Base-by-base conservation (phyloP, 2,113 vertebrate genomes). In the Terrapene triunguis region DNA sequence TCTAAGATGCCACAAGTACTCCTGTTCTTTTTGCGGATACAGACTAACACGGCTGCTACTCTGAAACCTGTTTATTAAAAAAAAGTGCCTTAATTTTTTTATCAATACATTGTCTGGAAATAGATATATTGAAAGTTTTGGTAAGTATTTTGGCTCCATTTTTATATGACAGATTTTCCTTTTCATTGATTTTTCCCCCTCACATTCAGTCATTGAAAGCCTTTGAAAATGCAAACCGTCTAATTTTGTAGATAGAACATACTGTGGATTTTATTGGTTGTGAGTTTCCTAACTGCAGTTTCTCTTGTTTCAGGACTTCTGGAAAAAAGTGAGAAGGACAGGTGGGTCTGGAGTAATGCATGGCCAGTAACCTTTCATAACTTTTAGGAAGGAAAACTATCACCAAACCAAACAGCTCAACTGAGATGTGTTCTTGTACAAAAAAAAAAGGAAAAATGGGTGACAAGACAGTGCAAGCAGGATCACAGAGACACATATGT, bases 401-500 rank as follows among this genome's bases (percentile, higher is more conserved):
- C 9, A 22, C 25, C 62, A 16, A 24, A 1, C 25, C 17, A 42
- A 10, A 51, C n/a, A 50, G 22, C 82, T 25, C 80, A 92, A 79
- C n/a, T n/a, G n/a, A n/a, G n/a, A n/a, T n/a, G n/a, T n/a, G n/a
- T n/a, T n/a, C n/a, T n/a, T n/a, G n/a, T n/a, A n/a, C n/a, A 97
- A 35, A 14, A 92, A 80, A 97, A n/a, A 42, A 95, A 95, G 24
- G 94, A 85, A 59, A 97, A 95, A 65, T 93, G 97, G 98, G 97
- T 95, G 27, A 80, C 94, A 47, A 97, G 90, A 4, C 91, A 80
- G 87, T 97, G 98, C 91, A 97, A 89, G 14, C 80, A 90, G 2
- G 84, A 96, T 57, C 89, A 94, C 27, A 97, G 98, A 81, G 98
- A 98, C 93, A 85, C 57, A 16, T 98, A 95, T 87, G 88, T 98